Percentiles rank a stretch among this genome's conserved stretches.
These are phyloP conservation scores for Cyphomyrus discorhynchus DNA, from an alignment of 2,113 vertebrate genomes.

Conservation along the genomic window DNA sequence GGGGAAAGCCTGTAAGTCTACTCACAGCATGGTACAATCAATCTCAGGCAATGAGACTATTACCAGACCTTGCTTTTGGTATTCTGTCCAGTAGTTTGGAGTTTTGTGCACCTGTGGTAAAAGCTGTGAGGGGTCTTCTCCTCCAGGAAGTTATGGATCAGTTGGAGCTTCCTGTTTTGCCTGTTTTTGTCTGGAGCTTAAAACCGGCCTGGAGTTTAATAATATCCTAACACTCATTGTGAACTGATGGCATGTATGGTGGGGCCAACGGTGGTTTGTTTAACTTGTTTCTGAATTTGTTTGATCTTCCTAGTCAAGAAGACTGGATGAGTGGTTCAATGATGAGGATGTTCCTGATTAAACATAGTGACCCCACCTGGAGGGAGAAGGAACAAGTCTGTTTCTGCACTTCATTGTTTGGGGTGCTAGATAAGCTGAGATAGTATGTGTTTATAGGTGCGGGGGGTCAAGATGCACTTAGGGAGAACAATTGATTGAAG, in stretches of 20 bases:
- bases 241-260: neutral
- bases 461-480: neutral
- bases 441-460: neutral
- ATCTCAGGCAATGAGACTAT: neutral
- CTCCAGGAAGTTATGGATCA: neutral
- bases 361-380: neutral
- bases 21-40: neutral
- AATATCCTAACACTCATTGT: neutral
- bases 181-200: neutral
- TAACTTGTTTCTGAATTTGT: neutral
- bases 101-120: neutral
- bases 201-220: neutral
- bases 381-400: neutral
- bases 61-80: neutral
- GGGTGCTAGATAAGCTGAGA: constrained; percentile 35
- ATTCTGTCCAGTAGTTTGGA: neutral
- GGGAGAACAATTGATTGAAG: neutral
- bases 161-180: neutral
- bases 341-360: neutral
- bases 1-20: neutral
- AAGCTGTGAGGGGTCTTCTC: neutral
- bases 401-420: constrained; percentile 33
- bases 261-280: neutral
- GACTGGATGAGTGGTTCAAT: constrained; percentile 11
- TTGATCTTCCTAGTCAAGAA: neutral